Evolutionary conservation across 2,797 vertebrate species (phyloP).

Genomic region (Nannoperca obscura): DNA sequence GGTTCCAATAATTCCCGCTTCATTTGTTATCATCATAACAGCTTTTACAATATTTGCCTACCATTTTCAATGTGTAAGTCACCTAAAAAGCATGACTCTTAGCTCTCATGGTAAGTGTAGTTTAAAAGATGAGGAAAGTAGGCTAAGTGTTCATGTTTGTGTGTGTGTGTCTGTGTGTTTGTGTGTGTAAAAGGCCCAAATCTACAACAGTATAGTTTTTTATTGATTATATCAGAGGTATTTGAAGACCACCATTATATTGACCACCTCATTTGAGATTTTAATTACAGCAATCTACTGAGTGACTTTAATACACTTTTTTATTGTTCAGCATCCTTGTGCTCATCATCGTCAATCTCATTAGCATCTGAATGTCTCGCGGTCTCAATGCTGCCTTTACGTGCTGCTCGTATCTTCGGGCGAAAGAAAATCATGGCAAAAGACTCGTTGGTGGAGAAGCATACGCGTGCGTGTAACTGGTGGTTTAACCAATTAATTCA

Average conservation of each 20-base stretch:
- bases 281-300: neutral
- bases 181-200: neutral
- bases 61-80: neutral
- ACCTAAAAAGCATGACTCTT: neutral
- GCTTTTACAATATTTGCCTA: neutral
- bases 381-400: slow-evolving; percentile 8
- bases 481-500: neutral
- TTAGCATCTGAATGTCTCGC: neutral
- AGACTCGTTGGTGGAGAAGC: neutral
- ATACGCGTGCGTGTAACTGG: no score
- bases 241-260: neutral
- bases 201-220: neutral
- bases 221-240: neutral
- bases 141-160: neutral
- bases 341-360: neutral
- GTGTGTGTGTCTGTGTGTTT: neutral
- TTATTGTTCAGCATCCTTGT: neutral
- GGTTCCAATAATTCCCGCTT: no score
- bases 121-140: neutral
- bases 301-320: neutral
- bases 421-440: neutral
- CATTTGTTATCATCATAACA: neutral
- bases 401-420: neutral
- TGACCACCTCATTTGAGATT: no score
- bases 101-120: neutral